Base-by-base conservation (phyloP, 2,797 vertebrate genomes). In the Dryobates pubescens region DNA sequence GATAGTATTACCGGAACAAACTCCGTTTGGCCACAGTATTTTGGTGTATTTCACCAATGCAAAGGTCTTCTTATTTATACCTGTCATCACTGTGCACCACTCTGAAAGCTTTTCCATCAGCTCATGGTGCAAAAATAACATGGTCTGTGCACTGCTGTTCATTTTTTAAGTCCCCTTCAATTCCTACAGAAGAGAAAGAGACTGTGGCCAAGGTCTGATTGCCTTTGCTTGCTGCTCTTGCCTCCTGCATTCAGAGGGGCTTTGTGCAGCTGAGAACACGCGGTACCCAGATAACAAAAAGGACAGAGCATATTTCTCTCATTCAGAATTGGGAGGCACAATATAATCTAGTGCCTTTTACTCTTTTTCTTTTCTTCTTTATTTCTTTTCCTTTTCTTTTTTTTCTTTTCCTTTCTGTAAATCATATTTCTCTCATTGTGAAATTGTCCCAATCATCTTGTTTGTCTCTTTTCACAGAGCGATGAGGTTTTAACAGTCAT, bases 401-500 rank as follows among this genome's bases (percentile, higher is more conserved):
- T 29, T 29, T 51, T 61, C 36, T 36, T 38, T 22, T 32, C 38
- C 38, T 18, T 71, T 18, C 65, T 69, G 24, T 58, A 74, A 81
- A 76, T 72, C 26, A 5, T 24, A 10, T n/a, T 70, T 29, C 15
- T 89, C 5, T 81, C 26, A 0, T 62, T 62, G 64, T 82, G 83
- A 94, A 85, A 69, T 26, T 87, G 41, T 68, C 45, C 80, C 70
- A 81, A 73, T 88, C 29, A n/a, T 86, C 30, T 88, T 82, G 51
- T 80, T 89, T 82, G 36, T 96, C 30, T 94, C 72, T 94, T 87
- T 97, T 88, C 96, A 57, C 98, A 99, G 99, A 99, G 99, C 7
- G 99, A 99, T 93, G 99, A 99, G 1, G 98, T 99, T 93, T 97
- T 99, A 94, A 99, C 99, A 6, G 99, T 99, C 97, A 99, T 99